These are phyloP conservation scores for Noctua fimbriata DNA, from an alignment of 2,888 invertebrate genomes.

Conservation along the genomic window DNA sequence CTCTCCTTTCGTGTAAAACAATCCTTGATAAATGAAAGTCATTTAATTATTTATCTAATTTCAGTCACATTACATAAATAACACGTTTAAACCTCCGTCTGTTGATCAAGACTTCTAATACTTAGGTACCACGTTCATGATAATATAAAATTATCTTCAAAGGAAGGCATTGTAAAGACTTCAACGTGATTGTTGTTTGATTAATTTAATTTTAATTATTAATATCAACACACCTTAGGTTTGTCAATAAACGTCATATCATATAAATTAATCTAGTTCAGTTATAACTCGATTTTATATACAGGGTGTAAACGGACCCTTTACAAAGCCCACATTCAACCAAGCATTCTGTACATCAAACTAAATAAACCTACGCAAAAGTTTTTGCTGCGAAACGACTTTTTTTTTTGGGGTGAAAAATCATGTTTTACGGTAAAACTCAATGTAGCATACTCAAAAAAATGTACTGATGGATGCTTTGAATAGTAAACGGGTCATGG, in stretches of 20 bases:
- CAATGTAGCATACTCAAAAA: no score
- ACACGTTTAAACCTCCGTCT: conserved; percentile 11
- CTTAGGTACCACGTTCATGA: conserved; percentile 10
- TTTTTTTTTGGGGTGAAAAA: no score
- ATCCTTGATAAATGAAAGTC: conserved; percentile 33
- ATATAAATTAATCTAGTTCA: conserved; percentile 48
- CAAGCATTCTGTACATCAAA: no score
- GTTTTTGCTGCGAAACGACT: no score
- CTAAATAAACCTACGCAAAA: no score
- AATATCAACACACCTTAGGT: conserved; percentile 37
- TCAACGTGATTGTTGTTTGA: conserved; percentile 49
- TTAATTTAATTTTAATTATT: conserved; percentile 57
- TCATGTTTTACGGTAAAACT: no score
- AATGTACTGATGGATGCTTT: no score
- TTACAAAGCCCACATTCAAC: neutral
- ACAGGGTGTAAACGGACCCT: no score
- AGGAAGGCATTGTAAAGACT: conserved; percentile 50
- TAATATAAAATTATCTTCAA: conserved; percentile 34
- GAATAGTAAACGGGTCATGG: no score
- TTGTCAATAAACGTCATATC: conserved; percentile 36
- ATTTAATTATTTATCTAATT: neutral
- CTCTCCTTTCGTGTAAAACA: neutral
- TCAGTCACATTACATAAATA: conserved; percentile 1
- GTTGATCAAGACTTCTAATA: conserved; percentile 30
- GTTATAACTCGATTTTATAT: conserved; percentile 22